A percentile compares a stretch with the other conserved stretches of the same genome.
These are phyloP conservation scores for Nysson spinosus DNA, from an alignment of 2,888 invertebrate genomes.

Conservation along the genomic window DNA sequence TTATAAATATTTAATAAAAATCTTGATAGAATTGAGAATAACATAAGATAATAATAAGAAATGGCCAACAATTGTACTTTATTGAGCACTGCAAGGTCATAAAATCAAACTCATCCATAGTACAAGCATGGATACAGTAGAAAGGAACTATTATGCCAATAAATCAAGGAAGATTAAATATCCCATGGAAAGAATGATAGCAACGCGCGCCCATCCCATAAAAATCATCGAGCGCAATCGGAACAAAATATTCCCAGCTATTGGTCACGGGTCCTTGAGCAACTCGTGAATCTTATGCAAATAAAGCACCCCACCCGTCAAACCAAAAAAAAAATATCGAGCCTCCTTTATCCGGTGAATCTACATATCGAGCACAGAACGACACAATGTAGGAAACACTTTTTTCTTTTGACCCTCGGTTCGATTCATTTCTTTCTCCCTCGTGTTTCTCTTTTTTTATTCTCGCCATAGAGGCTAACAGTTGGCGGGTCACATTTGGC, in stretches of 20 bases:
- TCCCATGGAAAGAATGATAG: slow-evolving; percentile 31
- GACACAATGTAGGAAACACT: slow-evolving; percentile 22
- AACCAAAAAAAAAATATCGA: slow-evolving; percentile 41
- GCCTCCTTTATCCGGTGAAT: slow-evolving; percentile 62
- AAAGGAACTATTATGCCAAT: slow-evolving; percentile 19
- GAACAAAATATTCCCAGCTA: slow-evolving; percentile 52
- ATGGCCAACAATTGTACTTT: too few species aligned
- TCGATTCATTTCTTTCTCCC: too few species aligned
- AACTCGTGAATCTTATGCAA: slow-evolving; percentile 68
- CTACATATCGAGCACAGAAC: slow-evolving; percentile 62
- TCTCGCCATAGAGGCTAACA: slow-evolving; percentile 54
- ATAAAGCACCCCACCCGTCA: slow-evolving; percentile 66
- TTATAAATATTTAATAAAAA: too few species aligned
- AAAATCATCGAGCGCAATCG: slow-evolving; percentile 38
- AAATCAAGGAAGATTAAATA: slow-evolving; percentile 45
- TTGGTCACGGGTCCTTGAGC: slow-evolving; percentile 71
- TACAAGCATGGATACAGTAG: slow-evolving; percentile 4
- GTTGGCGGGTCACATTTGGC: slow-evolving; percentile 67
- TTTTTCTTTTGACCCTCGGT: slow-evolving; percentile 45
- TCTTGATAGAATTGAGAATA: too few species aligned
- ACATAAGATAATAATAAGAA: too few species aligned
- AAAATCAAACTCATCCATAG: too few species aligned
- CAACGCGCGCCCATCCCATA: slow-evolving; percentile 25
- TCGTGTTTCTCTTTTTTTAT: slow-evolving; percentile 3
- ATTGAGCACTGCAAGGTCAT: too few species aligned